Base-by-base conservation (phyloP, 2,888 invertebrate genomes). In the Augochlorella aurata region DNA sequence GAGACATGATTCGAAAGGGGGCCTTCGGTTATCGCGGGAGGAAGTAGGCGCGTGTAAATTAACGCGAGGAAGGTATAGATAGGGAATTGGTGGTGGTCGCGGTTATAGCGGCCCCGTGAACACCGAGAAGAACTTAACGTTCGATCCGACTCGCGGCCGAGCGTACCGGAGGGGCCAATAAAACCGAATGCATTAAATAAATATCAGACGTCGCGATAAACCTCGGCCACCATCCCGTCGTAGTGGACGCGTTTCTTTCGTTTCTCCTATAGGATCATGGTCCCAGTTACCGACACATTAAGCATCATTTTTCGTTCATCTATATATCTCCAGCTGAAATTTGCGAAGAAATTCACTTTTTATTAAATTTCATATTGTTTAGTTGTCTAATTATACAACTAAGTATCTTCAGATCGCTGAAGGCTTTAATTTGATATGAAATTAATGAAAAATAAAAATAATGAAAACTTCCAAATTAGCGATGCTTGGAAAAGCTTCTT, bases 21-120 rank as follows among this genome's bases (percentile, higher is more conserved):
- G 18, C 4, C 80, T 58, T 24, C 77, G 78, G 77, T 89, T 88
- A 88, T 89, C 88, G 82, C 85, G 75, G 79, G 75, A 85, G 80
- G 85, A 85, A 85, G 81, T 82, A 82, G 83, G 77, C 75, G 74
- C 69, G 72, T 83, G 87, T 88, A 88, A 89, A 88, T 88, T 89
- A 86, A 86, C 69, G 44, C 38, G 65, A 52, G 63, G 70, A 58
- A 45, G 72, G 58, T 50, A 21, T n/a, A 82, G 84, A 83, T 84
- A 84, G 74, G 58, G 70, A 65, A 65, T 44, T n/a, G 65, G 65
- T 44, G 65, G 65, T 61, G 73, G 52, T 58, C 71, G 78, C 68
- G 52, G 73, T 87, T 83, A 82, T 77, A 74, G 76, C 74, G 82
- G n/a, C 50, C 83, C 54, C 21, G 76, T 61, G 78, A 78, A 85